Evolutionary conservation across 2,888 invertebrate species (phyloP).

Genomic region (Ectemnius lituratus): DNA sequence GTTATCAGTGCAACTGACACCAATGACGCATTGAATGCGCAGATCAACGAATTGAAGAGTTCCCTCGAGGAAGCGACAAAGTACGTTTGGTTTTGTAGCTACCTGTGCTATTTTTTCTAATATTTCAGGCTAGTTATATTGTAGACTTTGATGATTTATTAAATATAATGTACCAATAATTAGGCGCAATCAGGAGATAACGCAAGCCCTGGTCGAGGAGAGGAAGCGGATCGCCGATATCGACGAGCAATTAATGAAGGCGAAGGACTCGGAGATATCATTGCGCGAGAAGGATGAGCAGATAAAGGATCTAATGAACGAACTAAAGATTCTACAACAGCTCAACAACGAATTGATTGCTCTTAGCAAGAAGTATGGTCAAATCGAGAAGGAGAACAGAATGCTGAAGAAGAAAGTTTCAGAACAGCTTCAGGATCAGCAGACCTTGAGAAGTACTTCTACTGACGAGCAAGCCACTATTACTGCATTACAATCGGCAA

Average conservation of each 20-base stretch:
- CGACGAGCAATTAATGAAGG: constrained; percentile 62
- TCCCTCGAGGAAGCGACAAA: constrained; percentile 66
- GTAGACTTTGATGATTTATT: neutral
- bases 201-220: constrained; percentile 61
- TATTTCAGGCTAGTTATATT: neutral
- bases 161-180: constrained; percentile 3
- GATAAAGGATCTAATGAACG: constrained; percentile 67
- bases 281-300: constrained; percentile 70
- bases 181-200: constrained; percentile 66
- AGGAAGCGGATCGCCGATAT: constrained; percentile 64
- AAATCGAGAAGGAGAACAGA: constrained; percentile 69
- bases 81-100: constrained; percentile 48
- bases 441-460: constrained; percentile 64
- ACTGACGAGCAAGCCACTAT: constrained; percentile 69
- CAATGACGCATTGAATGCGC: constrained; percentile 64
- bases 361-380: constrained; percentile 67
- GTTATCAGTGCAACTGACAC: constrained; percentile 58
- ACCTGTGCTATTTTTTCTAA: neutral
- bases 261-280: constrained; percentile 59
- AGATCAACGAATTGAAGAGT: constrained; percentile 66
- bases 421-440: constrained; percentile 65
- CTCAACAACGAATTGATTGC: constrained; percentile 71
- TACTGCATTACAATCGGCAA: constrained; percentile 65
- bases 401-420: constrained; percentile 68
- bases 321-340: constrained; percentile 70